Percentiles rank a stretch among this genome's conserved stretches.
Conservation (phyloP, 1,140 invertebrate genomes). For the Neodiprion virginianus region DNA sequence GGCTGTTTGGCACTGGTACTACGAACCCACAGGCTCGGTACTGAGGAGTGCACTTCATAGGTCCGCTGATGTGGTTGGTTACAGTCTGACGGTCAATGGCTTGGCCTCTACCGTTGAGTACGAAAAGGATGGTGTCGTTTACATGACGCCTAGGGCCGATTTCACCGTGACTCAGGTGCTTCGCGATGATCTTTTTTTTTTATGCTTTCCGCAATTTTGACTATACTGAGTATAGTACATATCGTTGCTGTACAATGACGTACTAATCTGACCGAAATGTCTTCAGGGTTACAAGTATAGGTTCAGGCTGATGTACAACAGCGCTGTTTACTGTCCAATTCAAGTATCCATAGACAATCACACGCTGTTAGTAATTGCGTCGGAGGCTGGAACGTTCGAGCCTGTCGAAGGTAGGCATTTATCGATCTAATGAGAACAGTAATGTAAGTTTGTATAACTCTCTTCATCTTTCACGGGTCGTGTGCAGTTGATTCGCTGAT, state of each 20-base stretch:
- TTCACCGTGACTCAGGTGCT: conserved; percentile 66
- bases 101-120: conserved; percentile 21
- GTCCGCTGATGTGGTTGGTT: conserved; percentile 21
- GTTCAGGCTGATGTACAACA: conserved; percentile 58
- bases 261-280: neutral
- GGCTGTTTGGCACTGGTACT: conserved; percentile 63
- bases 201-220: no score
- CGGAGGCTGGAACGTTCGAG: conserved; percentile 63
- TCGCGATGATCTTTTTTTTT: no score
- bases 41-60: conserved; percentile 27
- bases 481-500: conserved; percentile 38
- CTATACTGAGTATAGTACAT: no score
- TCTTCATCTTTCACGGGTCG: no score
- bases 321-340: conserved; percentile 54
- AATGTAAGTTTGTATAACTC: neutral
- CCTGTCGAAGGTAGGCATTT: conserved; percentile 45
- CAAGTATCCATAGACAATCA: conserved; percentile 64
- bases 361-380: conserved; percentile 57
- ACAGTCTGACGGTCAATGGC: conserved; percentile 30
- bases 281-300: conserved; percentile 57
- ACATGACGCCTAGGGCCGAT: conserved; percentile 60
- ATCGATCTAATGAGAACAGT: neutral
- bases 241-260: neutral
- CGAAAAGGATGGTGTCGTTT: conserved; percentile 43
- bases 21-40: conserved; percentile 38